These are phyloP conservation scores for Polyergus mexicanus DNA, from an alignment of 1,140 invertebrate genomes.

Conservation along the genomic window DNA sequence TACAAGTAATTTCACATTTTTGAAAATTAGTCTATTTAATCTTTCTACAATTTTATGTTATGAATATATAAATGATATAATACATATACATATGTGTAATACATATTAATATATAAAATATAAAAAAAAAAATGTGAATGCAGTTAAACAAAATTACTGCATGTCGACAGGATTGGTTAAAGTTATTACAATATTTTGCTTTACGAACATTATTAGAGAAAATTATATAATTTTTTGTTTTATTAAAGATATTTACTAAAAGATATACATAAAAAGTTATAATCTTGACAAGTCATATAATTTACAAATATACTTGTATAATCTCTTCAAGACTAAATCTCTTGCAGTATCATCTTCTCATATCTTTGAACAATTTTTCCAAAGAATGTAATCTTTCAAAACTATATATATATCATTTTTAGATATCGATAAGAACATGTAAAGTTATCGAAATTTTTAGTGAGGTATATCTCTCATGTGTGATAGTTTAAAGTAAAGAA, in stretches of 20 bases:
- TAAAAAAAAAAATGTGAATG: neutral
- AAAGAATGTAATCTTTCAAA: neutral
- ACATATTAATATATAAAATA: constrained; percentile 8
- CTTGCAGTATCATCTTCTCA: neutral
- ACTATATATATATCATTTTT: neutral
- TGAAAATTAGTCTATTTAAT: neutral
- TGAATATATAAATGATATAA: constrained; percentile 25
- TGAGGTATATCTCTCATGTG: constrained; percentile 11
- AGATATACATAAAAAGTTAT: neutral
- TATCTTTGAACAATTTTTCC: neutral
- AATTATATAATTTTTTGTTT: constrained; percentile 6
- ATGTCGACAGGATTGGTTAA: neutral
- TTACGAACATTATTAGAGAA: neutral
- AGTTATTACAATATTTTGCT: constrained; percentile 27
- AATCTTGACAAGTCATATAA: constrained; percentile 3
- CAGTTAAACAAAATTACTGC: neutral
- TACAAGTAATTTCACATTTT: neutral
- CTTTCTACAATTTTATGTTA: constrained; percentile 10
- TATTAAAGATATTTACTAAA: constrained; percentile 15
- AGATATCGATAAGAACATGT: neutral
- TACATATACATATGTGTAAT: neutral
- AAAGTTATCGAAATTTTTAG: constrained; percentile 14
- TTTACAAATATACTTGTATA: neutral
- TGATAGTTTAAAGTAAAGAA: constrained; percentile 15
- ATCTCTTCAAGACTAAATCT: constrained; percentile 18